These are phyloP conservation scores for Cerastis leucographa DNA, from an alignment of 2,888 invertebrate genomes.

Conservation along the genomic window DNA sequence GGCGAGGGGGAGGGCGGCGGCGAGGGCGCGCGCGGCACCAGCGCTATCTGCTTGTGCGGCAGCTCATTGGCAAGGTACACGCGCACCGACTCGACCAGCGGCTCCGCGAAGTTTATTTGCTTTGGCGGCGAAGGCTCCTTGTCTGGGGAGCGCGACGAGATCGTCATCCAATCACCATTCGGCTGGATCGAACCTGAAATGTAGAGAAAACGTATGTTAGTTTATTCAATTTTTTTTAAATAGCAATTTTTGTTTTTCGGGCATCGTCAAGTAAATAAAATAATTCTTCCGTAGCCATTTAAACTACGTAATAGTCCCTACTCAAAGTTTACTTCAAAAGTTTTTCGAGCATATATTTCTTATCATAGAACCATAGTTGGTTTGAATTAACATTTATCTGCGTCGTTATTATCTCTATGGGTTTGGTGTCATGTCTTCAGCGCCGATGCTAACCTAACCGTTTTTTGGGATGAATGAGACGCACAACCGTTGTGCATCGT, in stretches of 20 bases:
- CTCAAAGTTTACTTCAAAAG: conserved; percentile 3
- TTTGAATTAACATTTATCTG: conserved; percentile 12
- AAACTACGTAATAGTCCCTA: background rate
- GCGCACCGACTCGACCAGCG: conserved; percentile 88
- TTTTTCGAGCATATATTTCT: conserved; percentile 1
- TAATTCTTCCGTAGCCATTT: background rate
- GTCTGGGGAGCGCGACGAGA: conserved; percentile 85
- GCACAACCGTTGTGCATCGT: conserved; percentile 13
- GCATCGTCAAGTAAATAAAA: background rate
- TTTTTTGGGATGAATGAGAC: conserved; percentile 2
- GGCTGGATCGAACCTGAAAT: conserved; percentile 87
- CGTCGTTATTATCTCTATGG: conserved; percentile 3
- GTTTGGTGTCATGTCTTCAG: conserved; percentile 15
- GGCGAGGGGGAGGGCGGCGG: conserved; percentile 63
- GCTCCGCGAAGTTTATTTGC: conserved; percentile 86
- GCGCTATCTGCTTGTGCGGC: conserved; percentile 83
- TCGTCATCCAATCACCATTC: conserved; percentile 90
- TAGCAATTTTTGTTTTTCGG: background rate
- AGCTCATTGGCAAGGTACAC: conserved; percentile 86
- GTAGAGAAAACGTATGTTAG: conserved; percentile 59
- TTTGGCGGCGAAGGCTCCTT: conserved; percentile 84
- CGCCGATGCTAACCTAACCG: conserved; percentile 10
- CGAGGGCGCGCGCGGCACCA: conserved; percentile 71
- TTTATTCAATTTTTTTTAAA: background rate
- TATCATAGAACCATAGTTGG: conserved; percentile 3